These are phyloP conservation scores for Platorchestia sp. DNA, from an alignment of 1,140 invertebrate species.

Conservation along the genomic window DNA sequence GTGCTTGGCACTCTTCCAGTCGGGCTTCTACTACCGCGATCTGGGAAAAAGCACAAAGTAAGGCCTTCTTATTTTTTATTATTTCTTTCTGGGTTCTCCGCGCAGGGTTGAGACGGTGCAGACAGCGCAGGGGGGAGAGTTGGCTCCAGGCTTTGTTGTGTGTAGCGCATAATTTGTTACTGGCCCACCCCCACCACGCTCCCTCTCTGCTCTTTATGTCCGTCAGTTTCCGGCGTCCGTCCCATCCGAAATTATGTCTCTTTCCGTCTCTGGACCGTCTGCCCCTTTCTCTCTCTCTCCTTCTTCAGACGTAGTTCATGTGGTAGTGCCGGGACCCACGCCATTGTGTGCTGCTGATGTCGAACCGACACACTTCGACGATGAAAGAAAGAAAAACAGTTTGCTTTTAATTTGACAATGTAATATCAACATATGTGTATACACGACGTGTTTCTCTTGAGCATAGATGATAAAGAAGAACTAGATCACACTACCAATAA, in stretches of 20 bases:
- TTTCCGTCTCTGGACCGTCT: constrained; percentile 41
- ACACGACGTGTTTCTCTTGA: no score
- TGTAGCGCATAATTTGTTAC: constrained; percentile 1
- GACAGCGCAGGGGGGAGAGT: neutral
- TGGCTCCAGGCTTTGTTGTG: neutral
- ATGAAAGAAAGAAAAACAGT: no score
- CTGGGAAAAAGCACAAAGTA: no score
- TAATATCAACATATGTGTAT: no score
- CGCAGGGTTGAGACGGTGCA: neutral
- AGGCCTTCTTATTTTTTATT: no score
- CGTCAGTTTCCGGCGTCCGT: neutral
- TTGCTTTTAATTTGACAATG: no score
- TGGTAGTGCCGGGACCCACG: neutral
- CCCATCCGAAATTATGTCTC: neutral
- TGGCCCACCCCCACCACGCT: neutral
- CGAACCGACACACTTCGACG: no score
- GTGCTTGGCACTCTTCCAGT: no score
- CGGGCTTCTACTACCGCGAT: no score
- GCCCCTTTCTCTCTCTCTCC: constrained; percentile 42
- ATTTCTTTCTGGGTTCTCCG: no score
- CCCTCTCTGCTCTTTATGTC: neutral
- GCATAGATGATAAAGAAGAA: no score
- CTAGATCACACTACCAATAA: no score
- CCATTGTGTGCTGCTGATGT: neutral
- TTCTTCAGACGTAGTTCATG: neutral